Base-by-base conservation (phyloP, 2,797 vertebrate genomes). In the Sebastes steindachneri region DNA sequence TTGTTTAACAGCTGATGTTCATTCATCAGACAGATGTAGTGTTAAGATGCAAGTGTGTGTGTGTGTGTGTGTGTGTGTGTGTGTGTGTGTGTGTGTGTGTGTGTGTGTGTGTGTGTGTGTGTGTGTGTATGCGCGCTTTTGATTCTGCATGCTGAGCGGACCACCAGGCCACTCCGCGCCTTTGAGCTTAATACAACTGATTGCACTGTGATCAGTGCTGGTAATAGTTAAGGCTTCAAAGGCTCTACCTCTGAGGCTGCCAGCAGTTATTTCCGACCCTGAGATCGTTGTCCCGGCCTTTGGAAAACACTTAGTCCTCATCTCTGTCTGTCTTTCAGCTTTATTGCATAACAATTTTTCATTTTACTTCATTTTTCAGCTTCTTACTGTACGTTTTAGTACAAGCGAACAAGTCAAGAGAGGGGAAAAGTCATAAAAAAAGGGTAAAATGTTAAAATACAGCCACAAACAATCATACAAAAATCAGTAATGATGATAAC, bases 221-320 rank as follows among this genome's bases (percentile, higher is more conserved):
- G 88, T 90, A 92, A 92, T 89, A 87, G 88, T 92, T 90, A 88
- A 88, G 41, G 81, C 88, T 95, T 95, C 93, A 92, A 94, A 94
- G 91, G 83, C 86, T 26, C 65, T 57, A 80, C 79, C 86, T 93
- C 86, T 75, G 80, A 83, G 87, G 79, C 84, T 93, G 91, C 84
- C 92, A 90, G 83, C 69, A 60, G 64, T 84, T 83, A 92, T 94
- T 94, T 94, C 89, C 85, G 76, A 88, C 77, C 76, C 75, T 23
- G 73, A 88, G 83, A 86, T 92, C 70, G 68, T 68, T 73, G 70
- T 71, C 73, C 17, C 76, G 70, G 85, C 81, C 29, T 82, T 69
- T 29, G 68, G 68, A 86, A 89, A 91, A 89, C 80, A 85, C 80
- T 82, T 78, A 72, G 58, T 62, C 60, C 64, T 83, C 78, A 54